A percentile compares a stretch with the other conserved stretches of the same genome.
Conservation (phyloP, 2,888 invertebrate genomes). For the Idaea straminata region DNA sequence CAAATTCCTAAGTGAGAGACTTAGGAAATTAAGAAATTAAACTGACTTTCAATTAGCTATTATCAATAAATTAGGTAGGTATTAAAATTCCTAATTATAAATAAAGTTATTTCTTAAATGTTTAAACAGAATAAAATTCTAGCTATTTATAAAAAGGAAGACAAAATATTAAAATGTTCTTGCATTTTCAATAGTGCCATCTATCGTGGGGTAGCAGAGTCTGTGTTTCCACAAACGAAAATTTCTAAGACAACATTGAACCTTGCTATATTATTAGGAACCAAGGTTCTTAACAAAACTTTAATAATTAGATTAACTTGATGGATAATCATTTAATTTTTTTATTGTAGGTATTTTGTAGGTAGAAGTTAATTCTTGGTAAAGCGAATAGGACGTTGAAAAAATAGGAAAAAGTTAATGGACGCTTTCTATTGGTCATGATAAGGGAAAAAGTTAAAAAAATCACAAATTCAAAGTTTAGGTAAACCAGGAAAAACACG, state of each 20-base stretch:
- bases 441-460: slow-evolving; percentile 29
- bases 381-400: neutral
- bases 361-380: neutral
- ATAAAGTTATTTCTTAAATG: neutral
- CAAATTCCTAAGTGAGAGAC: neutral
- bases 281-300: neutral
- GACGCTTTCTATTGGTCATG: slow-evolving; percentile 24
- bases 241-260: slow-evolving; percentile 19
- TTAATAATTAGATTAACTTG: neutral
- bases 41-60: neutral
- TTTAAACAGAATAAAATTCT: too few species aligned
- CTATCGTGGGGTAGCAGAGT: slow-evolving; percentile 66
- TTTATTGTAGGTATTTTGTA: neutral
- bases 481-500: slow-evolving; percentile 60
- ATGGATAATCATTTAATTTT: neutral
- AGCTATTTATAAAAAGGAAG: too few species aligned
- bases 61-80: neutral
- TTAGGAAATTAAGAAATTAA: neutral
- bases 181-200: slow-evolving; percentile 50
- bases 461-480: slow-evolving; percentile 45
- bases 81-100: neutral
- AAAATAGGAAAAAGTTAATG: neutral
- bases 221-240: slow-evolving; percentile 25
- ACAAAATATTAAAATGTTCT: neutral
- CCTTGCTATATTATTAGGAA: neutral